Percentiles rank a stretch among this genome's conserved stretches.
Evolutionary conservation across 2,888 invertebrate genomes (phyloP).

Genomic region (Nasonia oneida): DNA sequence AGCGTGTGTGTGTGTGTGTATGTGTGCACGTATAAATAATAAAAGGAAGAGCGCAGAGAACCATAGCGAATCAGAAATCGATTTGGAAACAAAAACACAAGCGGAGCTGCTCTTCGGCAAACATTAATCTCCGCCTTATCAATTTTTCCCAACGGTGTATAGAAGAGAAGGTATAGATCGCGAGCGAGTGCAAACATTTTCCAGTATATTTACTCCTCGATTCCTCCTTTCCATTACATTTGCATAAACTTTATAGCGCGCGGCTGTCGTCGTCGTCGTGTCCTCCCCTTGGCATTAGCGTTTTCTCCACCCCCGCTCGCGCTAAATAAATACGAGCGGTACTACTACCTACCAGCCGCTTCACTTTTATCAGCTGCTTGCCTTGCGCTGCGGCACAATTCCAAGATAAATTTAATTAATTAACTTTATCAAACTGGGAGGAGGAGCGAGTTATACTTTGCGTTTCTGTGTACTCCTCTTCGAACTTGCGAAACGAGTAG

Average conservation of each 20-base stretch:
- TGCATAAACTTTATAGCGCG: conserved; percentile 37
- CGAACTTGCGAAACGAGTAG: background rate
- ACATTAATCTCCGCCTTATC: background rate
- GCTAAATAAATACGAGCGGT: conserved; percentile 30
- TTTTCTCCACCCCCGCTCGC: background rate
- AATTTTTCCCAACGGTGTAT: background rate
- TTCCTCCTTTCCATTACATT: conserved; percentile 35
- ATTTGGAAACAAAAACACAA: too few relatives aligned
- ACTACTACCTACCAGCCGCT: background rate
- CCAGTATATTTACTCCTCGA: conserved; percentile 44
- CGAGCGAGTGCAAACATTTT: background rate
- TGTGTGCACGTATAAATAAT: too few relatives aligned
- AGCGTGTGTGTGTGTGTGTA: too few relatives aligned
- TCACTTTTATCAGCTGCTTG: conserved; percentile 20
- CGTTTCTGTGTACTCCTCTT: background rate
- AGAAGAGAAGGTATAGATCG: background rate
- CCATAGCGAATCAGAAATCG: too few relatives aligned
- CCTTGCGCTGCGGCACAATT: conserved; percentile 11
- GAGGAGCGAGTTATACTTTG: background rate
- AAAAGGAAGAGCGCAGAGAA: too few relatives aligned
- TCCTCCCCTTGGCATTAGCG: background rate
- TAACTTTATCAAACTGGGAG: conserved; percentile 44
- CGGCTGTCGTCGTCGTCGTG: background rate
- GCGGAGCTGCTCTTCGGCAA: background rate
- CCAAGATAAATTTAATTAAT: conserved; percentile 54